Evolutionary conservation across 2,113 vertebrate genomes (phyloP).

Genomic region (Tyto alba): DNA sequence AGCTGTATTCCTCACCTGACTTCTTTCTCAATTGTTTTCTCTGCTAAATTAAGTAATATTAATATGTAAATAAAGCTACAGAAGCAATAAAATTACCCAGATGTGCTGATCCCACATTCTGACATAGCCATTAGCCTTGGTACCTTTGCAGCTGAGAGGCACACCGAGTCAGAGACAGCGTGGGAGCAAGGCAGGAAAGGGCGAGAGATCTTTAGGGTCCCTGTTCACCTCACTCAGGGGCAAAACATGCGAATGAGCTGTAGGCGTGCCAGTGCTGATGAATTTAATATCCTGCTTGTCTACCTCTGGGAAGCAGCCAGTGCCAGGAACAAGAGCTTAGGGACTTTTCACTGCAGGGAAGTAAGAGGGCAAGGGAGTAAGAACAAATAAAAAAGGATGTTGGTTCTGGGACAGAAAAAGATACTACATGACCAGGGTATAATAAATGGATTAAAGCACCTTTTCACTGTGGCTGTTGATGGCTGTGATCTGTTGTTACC

Average conservation of each 20-base stretch:
- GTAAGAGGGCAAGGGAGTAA: background rate
- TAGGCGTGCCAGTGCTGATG: background rate
- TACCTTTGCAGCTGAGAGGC: background rate
- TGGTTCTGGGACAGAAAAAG: background rate
- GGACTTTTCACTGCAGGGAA: background rate
- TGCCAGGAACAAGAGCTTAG: background rate
- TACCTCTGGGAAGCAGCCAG: background rate
- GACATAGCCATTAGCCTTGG: background rate
- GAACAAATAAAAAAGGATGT: background rate
- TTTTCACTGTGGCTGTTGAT: background rate
- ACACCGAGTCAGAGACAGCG: background rate
- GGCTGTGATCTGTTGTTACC: background rate
- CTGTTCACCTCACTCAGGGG: background rate
- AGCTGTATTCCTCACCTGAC: background rate
- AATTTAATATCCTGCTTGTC: background rate
- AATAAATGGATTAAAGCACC: background rate
- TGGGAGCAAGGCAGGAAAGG: background rate
- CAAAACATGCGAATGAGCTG: background rate
- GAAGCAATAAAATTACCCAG: background rate
- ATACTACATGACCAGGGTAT: background rate
- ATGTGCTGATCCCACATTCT: background rate
- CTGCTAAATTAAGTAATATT: background rate
- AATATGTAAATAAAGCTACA: background rate
- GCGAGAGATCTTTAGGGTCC: background rate
- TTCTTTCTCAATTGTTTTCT: background rate